A percentile compares a stretch with the other conserved stretches of the same genome.
Evolutionary conservation across 2,113 vertebrate species (phyloP).

Genomic region (Astur gentilis): DNA sequence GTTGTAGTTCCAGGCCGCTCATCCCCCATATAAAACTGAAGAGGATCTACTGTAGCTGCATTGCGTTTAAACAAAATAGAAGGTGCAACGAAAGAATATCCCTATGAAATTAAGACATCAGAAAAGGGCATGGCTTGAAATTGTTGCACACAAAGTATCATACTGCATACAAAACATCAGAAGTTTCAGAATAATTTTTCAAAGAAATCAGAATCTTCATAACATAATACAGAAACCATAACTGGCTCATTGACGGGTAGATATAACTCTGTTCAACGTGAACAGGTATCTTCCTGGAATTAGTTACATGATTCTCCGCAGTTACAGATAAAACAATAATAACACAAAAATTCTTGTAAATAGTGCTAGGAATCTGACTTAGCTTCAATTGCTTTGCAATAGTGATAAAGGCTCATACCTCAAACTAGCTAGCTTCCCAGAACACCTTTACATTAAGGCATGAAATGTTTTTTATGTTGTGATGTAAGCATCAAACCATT

Average conservation of each 20-base stretch:
- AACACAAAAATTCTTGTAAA: neutral
- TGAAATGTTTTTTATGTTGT: neutral
- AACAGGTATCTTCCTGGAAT: slow-evolving; percentile 2
- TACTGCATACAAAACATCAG: slow-evolving; percentile 59
- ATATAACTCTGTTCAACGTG: neutral
- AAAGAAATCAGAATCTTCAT: slow-evolving; percentile 27
- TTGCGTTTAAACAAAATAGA: slow-evolving; percentile 97
- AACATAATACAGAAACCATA: neutral
- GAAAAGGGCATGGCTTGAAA: slow-evolving; percentile 55
- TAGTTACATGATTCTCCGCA: slow-evolving; percentile 17
- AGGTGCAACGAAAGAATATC: slow-evolving; percentile 96
- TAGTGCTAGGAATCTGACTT: neutral
- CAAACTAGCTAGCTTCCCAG: neutral
- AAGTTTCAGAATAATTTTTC: slow-evolving; percentile 68
- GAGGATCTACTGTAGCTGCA: slow-evolving; percentile 86
- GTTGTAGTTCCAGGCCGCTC: slow-evolving; percentile 86
- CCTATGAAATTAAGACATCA: slow-evolving; percentile 71
- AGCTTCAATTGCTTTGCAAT: neutral
- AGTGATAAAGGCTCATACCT: neutral
- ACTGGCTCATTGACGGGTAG: neutral
- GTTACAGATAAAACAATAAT: neutral
- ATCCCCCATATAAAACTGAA: slow-evolving; percentile 82
- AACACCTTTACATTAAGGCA: neutral
- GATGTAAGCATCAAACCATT: neutral
- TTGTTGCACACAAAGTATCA: neutral